phyloP scores from a whole-genome alignment of 2,797 vertebrate species.

The Catharus ustulatus region DNA sequence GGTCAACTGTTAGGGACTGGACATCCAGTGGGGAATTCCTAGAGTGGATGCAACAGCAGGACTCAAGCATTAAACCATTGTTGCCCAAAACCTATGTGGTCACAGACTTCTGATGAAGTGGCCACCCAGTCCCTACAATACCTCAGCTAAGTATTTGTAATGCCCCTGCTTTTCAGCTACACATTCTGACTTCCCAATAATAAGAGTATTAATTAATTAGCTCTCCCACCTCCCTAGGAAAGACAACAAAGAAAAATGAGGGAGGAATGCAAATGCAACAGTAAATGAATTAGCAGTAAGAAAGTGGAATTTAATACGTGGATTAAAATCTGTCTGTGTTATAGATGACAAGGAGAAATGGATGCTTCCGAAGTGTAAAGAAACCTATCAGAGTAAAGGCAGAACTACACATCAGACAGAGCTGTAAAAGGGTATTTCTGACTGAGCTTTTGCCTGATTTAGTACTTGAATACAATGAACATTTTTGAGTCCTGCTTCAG shows the following conservation, averaged over 20 bases:
- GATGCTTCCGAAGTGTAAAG: background rate
- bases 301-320: background rate
- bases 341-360: background rate
- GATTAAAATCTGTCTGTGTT: background rate
- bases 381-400: background rate
- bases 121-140: background rate
- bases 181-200: background rate
- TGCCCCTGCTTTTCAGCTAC: background rate
- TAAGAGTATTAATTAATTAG: background rate
- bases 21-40: background rate
- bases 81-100: background rate
- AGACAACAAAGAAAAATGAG: background rate
- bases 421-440: background rate
- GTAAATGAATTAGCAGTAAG: background rate
- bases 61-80: background rate
- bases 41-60: background rate
- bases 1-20: rapidly evolving
- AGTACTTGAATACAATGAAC: background rate
- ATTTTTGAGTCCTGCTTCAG: background rate
- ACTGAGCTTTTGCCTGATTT: background rate
- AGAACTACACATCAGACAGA: background rate
- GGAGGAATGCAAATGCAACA: background rate
- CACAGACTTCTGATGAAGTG: background rate
- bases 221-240: background rate
- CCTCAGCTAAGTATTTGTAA: background rate